These are phyloP conservation scores for Pentalonia nigronervosa DNA, from an alignment of 1,140 invertebrate species.

Conservation along the genomic window DNA sequence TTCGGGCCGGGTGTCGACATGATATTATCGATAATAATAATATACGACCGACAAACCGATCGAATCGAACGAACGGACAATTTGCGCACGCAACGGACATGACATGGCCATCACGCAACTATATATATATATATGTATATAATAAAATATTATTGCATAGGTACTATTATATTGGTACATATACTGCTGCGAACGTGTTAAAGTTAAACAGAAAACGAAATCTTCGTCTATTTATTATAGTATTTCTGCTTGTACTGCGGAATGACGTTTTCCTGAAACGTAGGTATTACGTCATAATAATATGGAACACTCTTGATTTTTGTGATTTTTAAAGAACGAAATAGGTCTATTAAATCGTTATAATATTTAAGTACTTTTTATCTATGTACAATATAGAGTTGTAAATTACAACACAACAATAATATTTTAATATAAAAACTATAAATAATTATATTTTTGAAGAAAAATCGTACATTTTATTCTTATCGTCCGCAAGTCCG, in stretches of 20 bases:
- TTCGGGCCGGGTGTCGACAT: background rate
- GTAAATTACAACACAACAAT: background rate
- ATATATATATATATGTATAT: background rate
- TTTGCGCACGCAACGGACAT: background rate
- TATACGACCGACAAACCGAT: conserved; percentile 1
- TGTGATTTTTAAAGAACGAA: background rate
- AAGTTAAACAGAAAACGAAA: conserved; percentile 1
- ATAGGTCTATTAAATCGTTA: background rate
- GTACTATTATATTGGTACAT: background rate
- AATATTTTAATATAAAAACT: background rate
- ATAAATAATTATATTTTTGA: background rate
- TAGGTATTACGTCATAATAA: no score
- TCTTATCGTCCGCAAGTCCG: no score
- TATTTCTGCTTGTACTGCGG: no score
- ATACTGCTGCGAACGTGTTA: background rate
- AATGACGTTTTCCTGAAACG: background rate
- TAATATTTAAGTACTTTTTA: no score
- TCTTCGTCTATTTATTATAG: background rate
- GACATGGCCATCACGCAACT: background rate
- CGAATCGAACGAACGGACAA: background rate
- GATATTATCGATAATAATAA: conserved; percentile 14
- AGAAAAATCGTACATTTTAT: background rate
- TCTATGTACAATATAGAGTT: background rate
- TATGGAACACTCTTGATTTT: background rate
- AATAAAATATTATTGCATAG: background rate